Conservation (phyloP, 2,888 invertebrate genomes). For the Beris morrisii region DNA sequence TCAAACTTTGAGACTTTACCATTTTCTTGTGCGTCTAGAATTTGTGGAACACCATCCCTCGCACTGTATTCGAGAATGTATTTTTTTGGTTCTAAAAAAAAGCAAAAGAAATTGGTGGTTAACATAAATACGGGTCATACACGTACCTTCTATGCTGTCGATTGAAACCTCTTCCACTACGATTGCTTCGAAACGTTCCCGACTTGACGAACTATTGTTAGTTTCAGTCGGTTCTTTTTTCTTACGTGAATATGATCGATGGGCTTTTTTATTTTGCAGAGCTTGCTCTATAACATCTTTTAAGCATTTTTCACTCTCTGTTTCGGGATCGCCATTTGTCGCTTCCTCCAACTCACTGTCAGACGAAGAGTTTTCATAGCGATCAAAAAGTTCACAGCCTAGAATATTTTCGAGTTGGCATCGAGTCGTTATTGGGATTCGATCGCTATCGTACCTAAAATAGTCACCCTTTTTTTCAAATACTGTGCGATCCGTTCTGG, state of each 20-base stretch:
- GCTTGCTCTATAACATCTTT: slow-evolving; percentile 14
- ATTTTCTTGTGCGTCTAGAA: slow-evolving; percentile 11
- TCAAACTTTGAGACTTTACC: slow-evolving; percentile 29
- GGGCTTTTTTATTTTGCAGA: slow-evolving; percentile 11
- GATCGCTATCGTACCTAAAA: slow-evolving; percentile 47
- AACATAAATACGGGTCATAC: background rate
- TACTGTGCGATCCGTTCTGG: background rate
- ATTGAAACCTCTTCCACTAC: slow-evolving; percentile 32
- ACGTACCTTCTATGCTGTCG: slow-evolving; percentile 29
- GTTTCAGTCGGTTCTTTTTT: slow-evolving; percentile 18
- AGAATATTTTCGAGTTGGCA: slow-evolving; percentile 44
- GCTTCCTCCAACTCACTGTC: slow-evolving; percentile 41
- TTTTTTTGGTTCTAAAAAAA: slow-evolving; percentile 25
- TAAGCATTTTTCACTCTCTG: slow-evolving; percentile 19
- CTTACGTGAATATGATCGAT: slow-evolving; percentile 10
- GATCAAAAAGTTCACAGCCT: slow-evolving; percentile 45
- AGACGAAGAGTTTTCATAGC: slow-evolving; percentile 39
- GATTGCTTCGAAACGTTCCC: slow-evolving; percentile 27
- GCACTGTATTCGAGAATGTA: slow-evolving; percentile 32
- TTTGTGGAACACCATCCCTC: slow-evolving; percentile 16
- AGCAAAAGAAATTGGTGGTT: background rate
- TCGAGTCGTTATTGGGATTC: slow-evolving; percentile 46
- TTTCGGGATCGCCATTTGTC: background rate
- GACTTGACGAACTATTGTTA: background rate
- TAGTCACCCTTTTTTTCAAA: background rate